Evolutionary conservation across 2,797 vertebrate species (phyloP).

Genomic region (Harpagifer antarcticus): DNA sequence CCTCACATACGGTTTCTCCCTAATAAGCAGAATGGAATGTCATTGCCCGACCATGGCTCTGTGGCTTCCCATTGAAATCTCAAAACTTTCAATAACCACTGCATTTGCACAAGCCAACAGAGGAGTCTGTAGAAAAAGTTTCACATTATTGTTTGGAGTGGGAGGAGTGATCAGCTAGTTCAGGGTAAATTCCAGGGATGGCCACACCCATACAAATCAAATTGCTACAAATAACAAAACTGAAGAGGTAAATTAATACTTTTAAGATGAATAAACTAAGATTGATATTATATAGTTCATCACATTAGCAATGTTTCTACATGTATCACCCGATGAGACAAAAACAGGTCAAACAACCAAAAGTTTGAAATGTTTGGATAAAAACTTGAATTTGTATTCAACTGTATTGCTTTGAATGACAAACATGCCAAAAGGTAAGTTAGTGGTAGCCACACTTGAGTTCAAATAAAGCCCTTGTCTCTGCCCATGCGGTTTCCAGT

Average conservation of each 20-base stretch:
- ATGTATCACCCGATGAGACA: not conserved
- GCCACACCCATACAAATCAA: conserved; percentile 38
- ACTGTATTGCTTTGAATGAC: not conserved
- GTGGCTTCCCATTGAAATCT: conserved; percentile 40
- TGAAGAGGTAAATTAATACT: not conserved
- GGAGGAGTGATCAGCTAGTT: conserved; percentile 73
- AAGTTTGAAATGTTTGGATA: not conserved
- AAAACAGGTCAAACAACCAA: not conserved
- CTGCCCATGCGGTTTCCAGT: not conserved
- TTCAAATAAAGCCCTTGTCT: not conserved
- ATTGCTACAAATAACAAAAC: not conserved
- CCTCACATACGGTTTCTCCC: conserved; percentile 53
- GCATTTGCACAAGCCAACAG: conserved; percentile 19
- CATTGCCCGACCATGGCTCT: conserved; percentile 31
- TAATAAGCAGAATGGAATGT: conserved; percentile 68
- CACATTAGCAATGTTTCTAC: not conserved
- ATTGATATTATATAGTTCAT: not conserved
- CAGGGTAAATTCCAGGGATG: conserved; percentile 72
- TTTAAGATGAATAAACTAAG: not conserved
- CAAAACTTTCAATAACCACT: not conserved
- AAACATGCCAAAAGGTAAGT: not conserved
- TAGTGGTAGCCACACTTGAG: not conserved
- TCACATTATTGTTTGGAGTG: conserved; percentile 43
- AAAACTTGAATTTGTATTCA: no score
- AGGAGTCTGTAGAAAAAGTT: conserved; percentile 44